Percentiles rank a stretch among this genome's conserved stretches.
These are phyloP conservation scores for Vicugna pacos DNA, from an alignment of 2,113 vertebrate genomes.

Conservation along the genomic window DNA sequence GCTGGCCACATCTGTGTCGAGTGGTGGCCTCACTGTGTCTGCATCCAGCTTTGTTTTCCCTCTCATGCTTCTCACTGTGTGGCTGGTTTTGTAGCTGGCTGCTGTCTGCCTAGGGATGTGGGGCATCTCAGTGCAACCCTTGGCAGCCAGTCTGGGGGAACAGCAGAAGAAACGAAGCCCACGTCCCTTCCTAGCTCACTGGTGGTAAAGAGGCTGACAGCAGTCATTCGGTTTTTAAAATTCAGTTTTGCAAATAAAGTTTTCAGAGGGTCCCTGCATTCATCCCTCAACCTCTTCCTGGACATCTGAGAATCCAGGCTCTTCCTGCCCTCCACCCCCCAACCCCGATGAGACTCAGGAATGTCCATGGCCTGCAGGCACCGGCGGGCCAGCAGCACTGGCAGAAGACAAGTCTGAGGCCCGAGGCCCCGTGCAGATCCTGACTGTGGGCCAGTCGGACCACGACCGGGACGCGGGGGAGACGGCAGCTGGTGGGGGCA, in stretches of 20 bases:
- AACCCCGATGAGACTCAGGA: constrained; percentile 57
- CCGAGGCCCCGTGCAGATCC: constrained; percentile 89
- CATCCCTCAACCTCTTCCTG: not conserved
- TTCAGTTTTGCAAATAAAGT: constrained; percentile 32
- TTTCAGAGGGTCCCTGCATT: constrained; percentile 5
- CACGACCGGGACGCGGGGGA: constrained; percentile 83
- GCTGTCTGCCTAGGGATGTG: not conserved
- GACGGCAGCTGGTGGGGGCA: constrained; percentile 89
- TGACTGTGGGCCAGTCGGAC: constrained; percentile 80
- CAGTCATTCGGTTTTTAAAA: not conserved
- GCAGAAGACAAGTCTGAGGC: constrained; percentile 89
- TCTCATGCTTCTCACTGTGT: not conserved
- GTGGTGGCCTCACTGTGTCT: not conserved
- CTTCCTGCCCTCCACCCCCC: not conserved
- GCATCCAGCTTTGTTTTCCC: not conserved
- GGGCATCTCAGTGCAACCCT: not conserved
- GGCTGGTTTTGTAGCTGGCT: constrained; percentile 8
- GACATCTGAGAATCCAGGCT: constrained; percentile 21
- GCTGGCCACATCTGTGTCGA: not conserved
- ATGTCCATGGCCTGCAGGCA: constrained; percentile 88
- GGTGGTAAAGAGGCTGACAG: not conserved
- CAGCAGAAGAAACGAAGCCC: not conserved
- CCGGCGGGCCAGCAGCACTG: constrained; percentile 91
- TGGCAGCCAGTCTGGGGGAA: not conserved
- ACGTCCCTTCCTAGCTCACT: not conserved